Evolutionary conservation across 2,797 vertebrate species (phyloP), one percentile per base, ranked within the genome.

Genomic region (Ctenochaetus hawaiiensis): DNA sequence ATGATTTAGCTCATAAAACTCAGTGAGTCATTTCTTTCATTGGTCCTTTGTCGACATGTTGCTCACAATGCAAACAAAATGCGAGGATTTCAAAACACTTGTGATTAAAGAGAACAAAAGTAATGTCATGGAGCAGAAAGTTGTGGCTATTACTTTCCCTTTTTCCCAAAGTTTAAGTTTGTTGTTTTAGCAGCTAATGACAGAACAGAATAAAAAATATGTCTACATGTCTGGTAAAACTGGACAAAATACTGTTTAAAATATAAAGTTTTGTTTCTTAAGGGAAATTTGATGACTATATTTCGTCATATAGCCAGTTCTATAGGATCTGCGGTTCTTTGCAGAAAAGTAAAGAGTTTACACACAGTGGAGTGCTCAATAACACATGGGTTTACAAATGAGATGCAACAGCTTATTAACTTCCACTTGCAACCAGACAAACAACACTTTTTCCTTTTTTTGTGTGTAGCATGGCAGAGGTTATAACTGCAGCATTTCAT

Each of bases 351-450:
- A 62, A 60, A 56, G 8, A 13, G 6, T 7, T 22, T 17, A 5
- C 37, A 30, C 52, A 37, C 1, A 30, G 53, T 45, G 34, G 5
- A 26, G 20, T 37, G 6, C 54, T 23, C 2, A 4, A 26, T 26
- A 26, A 10, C 0, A 4, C 2, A 1, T 23, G 12, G 18, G 0
- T 63, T 66, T n/a, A 67, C 0, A 57, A 11, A 7, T 43, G 26
- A 51, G 4, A 18, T 22, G 13, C 8, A 6, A 16, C 17, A 1
- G 41, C 44, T 30, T 30, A 5, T 30, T 30, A 30, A 10, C 13
- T 34, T 64, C 34, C 4, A 6, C 22, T 22, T 57, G 3, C n/a
- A 60, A 59, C 8, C 6, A 5, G 11, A 30, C 10, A 30, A 30
- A 30, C 26, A 30, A 22, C 2, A 3, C 5, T 43, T 16, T 1